These are phyloP conservation scores for Oncorhynchus gorbuscha DNA, from an alignment of 2,113 vertebrate genomes.

Conservation along the genomic window DNA sequence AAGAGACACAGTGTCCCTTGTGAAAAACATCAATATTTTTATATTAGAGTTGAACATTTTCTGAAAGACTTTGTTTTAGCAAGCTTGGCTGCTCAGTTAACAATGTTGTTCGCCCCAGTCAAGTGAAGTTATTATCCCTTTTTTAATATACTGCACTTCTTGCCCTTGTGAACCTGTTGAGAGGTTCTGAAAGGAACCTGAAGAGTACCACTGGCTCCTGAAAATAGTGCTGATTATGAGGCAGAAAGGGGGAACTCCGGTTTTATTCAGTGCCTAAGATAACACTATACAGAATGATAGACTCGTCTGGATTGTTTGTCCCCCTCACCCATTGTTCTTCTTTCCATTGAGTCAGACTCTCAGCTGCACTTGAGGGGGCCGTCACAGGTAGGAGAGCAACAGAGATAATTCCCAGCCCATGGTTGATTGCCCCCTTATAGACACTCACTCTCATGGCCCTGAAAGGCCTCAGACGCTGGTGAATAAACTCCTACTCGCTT, in stretches of 20 bases:
- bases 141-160: slow-evolving; percentile 95
- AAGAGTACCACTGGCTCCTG: slow-evolving; percentile 87
- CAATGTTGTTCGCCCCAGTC: slow-evolving; percentile 78
- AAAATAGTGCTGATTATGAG: slow-evolving; percentile 85
- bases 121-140: slow-evolving; percentile 83
- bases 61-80: slow-evolving; percentile 68
- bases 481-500: slow-evolving; percentile 90
- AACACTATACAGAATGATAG: slow-evolving; percentile 97
- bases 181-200: slow-evolving; percentile 85
- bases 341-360: slow-evolving; percentile 85
- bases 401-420: slow-evolving; percentile 92
- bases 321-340: slow-evolving; percentile 84
- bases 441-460: slow-evolving; percentile 81
- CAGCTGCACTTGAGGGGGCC: slow-evolving; percentile 89
- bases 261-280: slow-evolving; percentile 95
- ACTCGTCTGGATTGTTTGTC: slow-evolving; percentile 94
- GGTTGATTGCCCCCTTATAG: slow-evolving; percentile 94
- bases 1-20: background rate
- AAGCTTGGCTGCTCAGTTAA: slow-evolving; percentile 82
- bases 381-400: slow-evolving; percentile 95
- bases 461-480: slow-evolving; percentile 87
- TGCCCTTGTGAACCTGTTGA: slow-evolving; percentile 94
- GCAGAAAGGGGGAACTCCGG: slow-evolving; percentile 86
- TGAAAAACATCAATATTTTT: background rate
- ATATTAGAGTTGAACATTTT: slow-evolving; percentile 33